Conservation (phyloP, 37 sponge, comb jelly and placozoan genomes). For the Hormiphora californensis region DNA sequence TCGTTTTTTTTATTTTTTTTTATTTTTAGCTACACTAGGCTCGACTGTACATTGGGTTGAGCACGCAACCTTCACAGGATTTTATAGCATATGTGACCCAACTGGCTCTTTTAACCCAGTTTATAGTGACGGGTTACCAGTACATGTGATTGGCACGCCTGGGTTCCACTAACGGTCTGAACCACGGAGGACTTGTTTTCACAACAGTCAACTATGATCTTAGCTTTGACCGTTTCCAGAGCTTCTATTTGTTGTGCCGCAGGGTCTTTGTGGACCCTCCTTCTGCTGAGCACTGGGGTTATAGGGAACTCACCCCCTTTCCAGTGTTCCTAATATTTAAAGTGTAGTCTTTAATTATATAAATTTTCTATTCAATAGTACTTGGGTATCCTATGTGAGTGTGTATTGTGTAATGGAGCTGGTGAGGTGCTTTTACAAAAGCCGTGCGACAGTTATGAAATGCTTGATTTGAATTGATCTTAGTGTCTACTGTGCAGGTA, state of each 20-base stretch:
- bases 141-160: slow-evolving; percentile 5
- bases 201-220: background rate
- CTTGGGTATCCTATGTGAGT: no score
- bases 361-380: no score
- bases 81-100: background rate
- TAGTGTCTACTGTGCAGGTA: no score
- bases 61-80: background rate
- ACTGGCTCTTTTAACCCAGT: background rate
- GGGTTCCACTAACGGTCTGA: slow-evolving; percentile 15
- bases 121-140: background rate
- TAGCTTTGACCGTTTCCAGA: background rate
- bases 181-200: background rate
- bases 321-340: no score
- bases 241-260: background rate
- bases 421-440: no score
- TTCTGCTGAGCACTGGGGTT: background rate
- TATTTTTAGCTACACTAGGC: background rate
- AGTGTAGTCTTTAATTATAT: no score
- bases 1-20: no score
- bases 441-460: no score
- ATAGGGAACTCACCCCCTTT: slow-evolving; percentile 23
- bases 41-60: slow-evolving; percentile 11
- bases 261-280: background rate
- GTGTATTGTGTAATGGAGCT: no score
- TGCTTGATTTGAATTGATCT: no score